These are phyloP conservation scores for Fopius arisanus DNA, from an alignment of 1,140 invertebrate species.

Conservation along the genomic window DNA sequence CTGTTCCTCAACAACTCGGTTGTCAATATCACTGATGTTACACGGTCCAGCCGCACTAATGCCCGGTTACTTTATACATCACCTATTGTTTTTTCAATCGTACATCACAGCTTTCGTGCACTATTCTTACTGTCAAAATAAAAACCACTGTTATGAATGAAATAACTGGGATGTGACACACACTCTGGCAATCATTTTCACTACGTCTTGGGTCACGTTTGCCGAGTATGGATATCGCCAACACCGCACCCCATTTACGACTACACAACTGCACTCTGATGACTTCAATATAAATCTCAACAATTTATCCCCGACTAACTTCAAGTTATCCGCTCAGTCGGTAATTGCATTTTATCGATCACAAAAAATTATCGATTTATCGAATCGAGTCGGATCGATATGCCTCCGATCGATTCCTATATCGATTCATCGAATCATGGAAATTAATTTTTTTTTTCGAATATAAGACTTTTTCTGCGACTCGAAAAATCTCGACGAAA, in stretches of 20 bases:
- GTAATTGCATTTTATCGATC: no score
- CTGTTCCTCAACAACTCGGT: constrained; percentile 26
- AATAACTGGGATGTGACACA: constrained; percentile 51
- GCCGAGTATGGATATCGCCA: constrained; percentile 42
- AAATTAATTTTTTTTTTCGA: no score
- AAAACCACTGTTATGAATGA: constrained; percentile 50
- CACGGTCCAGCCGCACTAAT: constrained; percentile 34
- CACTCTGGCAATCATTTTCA: constrained; percentile 54
- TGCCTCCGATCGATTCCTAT: no score
- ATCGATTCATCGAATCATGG: no score
- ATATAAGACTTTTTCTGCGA: no score
- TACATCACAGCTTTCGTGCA: constrained; percentile 44
- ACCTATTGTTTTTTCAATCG: constrained; percentile 38
- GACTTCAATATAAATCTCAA: no score
- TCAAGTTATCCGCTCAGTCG: no score
- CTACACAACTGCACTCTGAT: background rate
- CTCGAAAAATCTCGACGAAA: no score
- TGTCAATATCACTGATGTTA: constrained; percentile 34
- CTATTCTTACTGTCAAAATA: constrained; percentile 55
- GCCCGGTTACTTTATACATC: constrained; percentile 40
- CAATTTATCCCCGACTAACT: no score
- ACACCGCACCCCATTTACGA: constrained; percentile 47
- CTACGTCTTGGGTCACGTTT: constrained; percentile 55
- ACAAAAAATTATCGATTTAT: no score
- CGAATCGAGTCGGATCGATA: no score